Percentiles rank a stretch among this genome's conserved stretches.
Evolutionary conservation across 2,113 vertebrate species (phyloP).

Genomic region (Ammodytes marinus): DNA sequence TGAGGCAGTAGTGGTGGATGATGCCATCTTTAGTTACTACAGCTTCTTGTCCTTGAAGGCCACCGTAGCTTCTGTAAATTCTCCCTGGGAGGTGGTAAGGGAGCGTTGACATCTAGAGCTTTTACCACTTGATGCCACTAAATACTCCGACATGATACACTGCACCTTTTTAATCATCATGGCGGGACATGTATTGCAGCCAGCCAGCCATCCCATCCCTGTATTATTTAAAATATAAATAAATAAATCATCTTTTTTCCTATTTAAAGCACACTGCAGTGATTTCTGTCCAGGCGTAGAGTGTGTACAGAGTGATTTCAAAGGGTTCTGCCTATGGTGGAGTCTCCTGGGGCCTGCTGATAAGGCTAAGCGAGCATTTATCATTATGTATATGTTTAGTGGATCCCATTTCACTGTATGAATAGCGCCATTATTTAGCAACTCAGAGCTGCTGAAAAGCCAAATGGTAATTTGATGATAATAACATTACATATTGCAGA

Average conservation of each 20-base stretch:
- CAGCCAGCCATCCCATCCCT: conserved; percentile 33
- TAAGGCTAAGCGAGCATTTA: conserved; percentile 50
- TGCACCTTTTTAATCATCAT: too few species aligned
- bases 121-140: too few species aligned
- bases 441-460: conserved; percentile 31
- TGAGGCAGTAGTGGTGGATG: too few species aligned
- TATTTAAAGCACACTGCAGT: conserved; percentile 44
- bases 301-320: not conserved
- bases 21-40: too few species aligned
- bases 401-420: conserved; percentile 42
- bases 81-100: too few species aligned
- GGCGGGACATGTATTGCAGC: not conserved
- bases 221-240: conserved; percentile 30
- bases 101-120: too few species aligned
- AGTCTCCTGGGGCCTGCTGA: conserved; percentile 59
- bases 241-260: conserved; percentile 30
- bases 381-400: conserved; percentile 55
- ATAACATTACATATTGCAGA: conserved; percentile 16
- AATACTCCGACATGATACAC: too few species aligned
- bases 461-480: conserved; percentile 38
- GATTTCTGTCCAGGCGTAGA: conserved; percentile 16
- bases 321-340: conserved; percentile 10
- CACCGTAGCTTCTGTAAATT: conserved; percentile 44
- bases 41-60: too few species aligned
- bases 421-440: conserved; percentile 41